These are phyloP conservation scores for Rhinella marina DNA, from an alignment of 2,797 vertebrate genomes.

Conservation along the genomic window DNA sequence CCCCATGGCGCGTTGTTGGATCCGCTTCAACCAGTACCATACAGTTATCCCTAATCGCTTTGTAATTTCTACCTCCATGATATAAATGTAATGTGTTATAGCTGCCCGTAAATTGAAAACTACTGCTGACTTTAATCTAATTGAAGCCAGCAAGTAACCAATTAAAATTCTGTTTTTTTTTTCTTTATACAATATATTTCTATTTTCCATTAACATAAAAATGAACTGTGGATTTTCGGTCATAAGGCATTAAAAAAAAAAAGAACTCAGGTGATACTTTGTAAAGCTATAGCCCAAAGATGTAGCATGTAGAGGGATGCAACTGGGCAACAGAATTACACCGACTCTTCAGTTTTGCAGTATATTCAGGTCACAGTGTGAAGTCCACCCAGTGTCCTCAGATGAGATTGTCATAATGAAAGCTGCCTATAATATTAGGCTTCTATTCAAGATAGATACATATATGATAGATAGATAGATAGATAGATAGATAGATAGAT, in stretches of 20 bases:
- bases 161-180: constrained; percentile 41
- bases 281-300: neutral
- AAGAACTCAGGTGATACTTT: constrained; percentile 1
- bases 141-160: constrained; percentile 44
- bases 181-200: constrained; percentile 31
- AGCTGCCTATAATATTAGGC: neutral
- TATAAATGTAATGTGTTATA: constrained; percentile 46
- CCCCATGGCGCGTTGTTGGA: constrained; percentile 4
- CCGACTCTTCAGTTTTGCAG: neutral
- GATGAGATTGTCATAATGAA: neutral
- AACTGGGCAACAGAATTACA: neutral
- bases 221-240: constrained; percentile 37
- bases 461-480: neutral
- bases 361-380: neutral
- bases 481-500: neutral
- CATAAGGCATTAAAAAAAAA: neutral
- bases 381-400: neutral
- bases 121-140: constrained; percentile 46
- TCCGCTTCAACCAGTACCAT: constrained; percentile 8
- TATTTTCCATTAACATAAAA: constrained; percentile 39
- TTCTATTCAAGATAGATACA: neutral
- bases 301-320: neutral
- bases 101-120: constrained; percentile 47
- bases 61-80: constrained; percentile 46
- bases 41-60: constrained; percentile 35